A percentile compares a stretch with the other conserved stretches of the same genome.
Conservation (phyloP, 2,888 invertebrate genomes). For the Thysanoteuthis rhombus region DNA sequence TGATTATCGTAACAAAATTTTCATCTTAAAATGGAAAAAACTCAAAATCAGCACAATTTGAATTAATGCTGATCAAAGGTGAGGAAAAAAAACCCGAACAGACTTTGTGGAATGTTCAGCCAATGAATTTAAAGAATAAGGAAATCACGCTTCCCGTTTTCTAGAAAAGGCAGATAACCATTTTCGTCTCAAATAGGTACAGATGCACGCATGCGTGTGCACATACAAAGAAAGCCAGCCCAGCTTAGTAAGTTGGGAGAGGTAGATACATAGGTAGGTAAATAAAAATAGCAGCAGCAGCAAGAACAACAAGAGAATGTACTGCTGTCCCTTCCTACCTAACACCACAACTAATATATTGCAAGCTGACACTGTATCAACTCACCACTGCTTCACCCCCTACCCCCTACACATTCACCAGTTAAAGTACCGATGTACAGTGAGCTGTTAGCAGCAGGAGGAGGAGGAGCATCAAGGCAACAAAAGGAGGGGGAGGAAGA, state of each 20-base stretch:
- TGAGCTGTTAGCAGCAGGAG: neutral
- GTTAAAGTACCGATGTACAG: neutral
- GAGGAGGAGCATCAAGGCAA: neutral
- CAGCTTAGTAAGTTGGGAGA: neutral
- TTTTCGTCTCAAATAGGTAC: neutral
- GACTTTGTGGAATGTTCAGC: no score
- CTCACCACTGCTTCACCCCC: neutral
- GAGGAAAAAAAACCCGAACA: no score
- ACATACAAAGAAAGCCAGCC: neutral
- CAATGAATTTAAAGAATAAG: no score
- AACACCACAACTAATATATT: neutral
- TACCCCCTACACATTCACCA: neutral
- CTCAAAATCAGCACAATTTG: no score
- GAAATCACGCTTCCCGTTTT: no score
- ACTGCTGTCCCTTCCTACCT: neutral
- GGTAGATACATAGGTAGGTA: neutral
- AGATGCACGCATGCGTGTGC: neutral
- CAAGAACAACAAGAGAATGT: neutral
- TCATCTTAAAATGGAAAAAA: no score
- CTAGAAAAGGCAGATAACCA: neutral
- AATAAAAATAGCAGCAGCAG: neutral
- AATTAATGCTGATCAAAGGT: no score
- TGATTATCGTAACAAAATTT: no score
- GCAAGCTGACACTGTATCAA: slow-evolving; percentile 12
- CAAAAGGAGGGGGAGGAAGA: neutral